A percentile compares a stretch with the other conserved stretches of the same genome.
These are phyloP conservation scores for Mionectes macconnelli DNA, from an alignment of 2,113 vertebrate genomes.

Conservation along the genomic window DNA sequence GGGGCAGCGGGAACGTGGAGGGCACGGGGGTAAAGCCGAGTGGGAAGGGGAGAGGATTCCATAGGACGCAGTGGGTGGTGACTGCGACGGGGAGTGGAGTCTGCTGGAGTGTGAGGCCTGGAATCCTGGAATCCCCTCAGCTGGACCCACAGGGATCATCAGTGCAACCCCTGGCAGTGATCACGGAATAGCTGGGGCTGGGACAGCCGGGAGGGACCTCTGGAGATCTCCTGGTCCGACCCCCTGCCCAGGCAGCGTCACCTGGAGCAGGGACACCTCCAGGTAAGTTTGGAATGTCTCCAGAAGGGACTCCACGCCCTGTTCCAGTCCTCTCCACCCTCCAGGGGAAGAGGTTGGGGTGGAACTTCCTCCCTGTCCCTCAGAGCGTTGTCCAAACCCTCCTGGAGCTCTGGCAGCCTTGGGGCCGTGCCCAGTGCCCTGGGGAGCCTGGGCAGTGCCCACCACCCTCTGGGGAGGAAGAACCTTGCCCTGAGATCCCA, in stretches of 20 bases:
- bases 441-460: no score
- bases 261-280: not conserved
- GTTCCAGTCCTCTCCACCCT: not conserved
- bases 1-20: not conserved
- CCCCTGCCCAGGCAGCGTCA: not conserved
- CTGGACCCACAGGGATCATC: not conserved
- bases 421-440: not conserved
- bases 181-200: fast-evolving
- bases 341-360: not conserved
- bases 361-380: not conserved
- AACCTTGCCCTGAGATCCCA: no score
- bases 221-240: not conserved
- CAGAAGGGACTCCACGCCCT: not conserved
- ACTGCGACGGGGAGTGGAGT: no score
- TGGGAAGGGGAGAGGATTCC: not conserved
- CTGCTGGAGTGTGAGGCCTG: not conserved
- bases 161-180: not conserved
- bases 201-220: not conserved
- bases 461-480: no score
- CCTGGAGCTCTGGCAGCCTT: not conserved
- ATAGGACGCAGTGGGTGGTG: no score
- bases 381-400: fast-evolving
- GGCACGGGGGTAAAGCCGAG: no score
- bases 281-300: not conserved
- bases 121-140: not conserved